These are phyloP conservation scores for Burhinus oedicnemus DNA, from an alignment of 2,113 vertebrate genomes.

Conservation along the genomic window DNA sequence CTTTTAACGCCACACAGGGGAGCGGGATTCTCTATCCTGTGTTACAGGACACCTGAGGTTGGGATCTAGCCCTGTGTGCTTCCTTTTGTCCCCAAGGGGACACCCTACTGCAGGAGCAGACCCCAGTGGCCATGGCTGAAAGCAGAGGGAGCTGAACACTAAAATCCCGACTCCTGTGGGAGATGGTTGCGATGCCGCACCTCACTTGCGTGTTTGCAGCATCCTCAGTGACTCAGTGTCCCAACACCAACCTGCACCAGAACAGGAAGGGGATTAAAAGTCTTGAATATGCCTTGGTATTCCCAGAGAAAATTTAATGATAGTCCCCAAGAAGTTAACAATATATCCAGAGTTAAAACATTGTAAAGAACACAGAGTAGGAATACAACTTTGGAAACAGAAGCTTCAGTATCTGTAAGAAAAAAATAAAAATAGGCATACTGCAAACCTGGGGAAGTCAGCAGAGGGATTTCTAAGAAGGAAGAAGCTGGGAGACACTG, in stretches of 20 bases:
- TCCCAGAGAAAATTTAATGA: background rate
- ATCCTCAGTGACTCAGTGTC: background rate
- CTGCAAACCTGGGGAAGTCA: background rate
- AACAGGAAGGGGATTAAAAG: background rate
- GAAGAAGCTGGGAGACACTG: background rate
- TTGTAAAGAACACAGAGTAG: background rate
- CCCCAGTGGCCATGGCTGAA: background rate
- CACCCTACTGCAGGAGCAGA: background rate
- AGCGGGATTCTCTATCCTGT: rapidly evolving
- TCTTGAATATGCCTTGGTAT: background rate
- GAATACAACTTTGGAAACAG: background rate
- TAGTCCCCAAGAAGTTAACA: background rate
- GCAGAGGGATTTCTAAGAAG: background rate
- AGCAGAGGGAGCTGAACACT: background rate
- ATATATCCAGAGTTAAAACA: background rate
- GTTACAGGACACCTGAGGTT: background rate
- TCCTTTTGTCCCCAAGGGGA: background rate
- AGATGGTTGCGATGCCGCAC: background rate
- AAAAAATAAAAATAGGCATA: background rate
- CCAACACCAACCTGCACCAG: background rate
- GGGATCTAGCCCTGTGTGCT: background rate
- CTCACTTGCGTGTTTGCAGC: background rate
- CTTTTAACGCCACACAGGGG: background rate
- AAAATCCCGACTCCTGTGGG: background rate
- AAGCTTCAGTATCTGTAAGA: background rate